phyloP scores from a whole-genome alignment of 2,113 vertebrate species.

The Atrichornis clamosus region DNA sequence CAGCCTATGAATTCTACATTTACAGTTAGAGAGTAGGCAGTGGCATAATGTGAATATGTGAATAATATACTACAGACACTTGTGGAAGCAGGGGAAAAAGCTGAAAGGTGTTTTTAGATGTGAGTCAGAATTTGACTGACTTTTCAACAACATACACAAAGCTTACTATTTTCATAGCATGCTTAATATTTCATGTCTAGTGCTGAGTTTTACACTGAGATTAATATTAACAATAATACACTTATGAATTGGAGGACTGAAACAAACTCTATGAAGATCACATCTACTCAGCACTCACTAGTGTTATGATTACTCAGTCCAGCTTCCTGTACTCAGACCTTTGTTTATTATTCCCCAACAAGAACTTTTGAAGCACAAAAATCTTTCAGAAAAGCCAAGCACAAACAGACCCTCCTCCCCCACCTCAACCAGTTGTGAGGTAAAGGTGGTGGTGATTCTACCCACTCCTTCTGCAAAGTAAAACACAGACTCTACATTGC shows the following conservation, averaged over 20 bases:
- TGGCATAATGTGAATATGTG: background rate
- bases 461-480: background rate
- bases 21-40: background rate
- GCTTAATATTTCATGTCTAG: slow-evolving; percentile 18
- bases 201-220: slow-evolving; percentile 9
- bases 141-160: background rate
- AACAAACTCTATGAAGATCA: background rate
- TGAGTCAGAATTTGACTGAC: slow-evolving; percentile 6
- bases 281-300: background rate
- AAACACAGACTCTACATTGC: background rate
- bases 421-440: background rate
- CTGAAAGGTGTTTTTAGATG: background rate
- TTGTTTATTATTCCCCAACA: background rate
- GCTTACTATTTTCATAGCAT: background rate
- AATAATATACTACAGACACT: background rate
- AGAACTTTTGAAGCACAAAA: background rate
- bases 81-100: background rate
- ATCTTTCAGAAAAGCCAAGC: background rate
- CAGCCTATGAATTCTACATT: background rate
- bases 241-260: background rate
- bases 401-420: background rate
- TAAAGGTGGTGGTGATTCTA: background rate
- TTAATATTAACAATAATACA: background rate
- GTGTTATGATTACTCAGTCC: background rate
- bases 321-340: background rate